phyloP scores from a whole-genome alignment of 2,113 vertebrate species.

The Phalacrocorax pelagicus region DNA sequence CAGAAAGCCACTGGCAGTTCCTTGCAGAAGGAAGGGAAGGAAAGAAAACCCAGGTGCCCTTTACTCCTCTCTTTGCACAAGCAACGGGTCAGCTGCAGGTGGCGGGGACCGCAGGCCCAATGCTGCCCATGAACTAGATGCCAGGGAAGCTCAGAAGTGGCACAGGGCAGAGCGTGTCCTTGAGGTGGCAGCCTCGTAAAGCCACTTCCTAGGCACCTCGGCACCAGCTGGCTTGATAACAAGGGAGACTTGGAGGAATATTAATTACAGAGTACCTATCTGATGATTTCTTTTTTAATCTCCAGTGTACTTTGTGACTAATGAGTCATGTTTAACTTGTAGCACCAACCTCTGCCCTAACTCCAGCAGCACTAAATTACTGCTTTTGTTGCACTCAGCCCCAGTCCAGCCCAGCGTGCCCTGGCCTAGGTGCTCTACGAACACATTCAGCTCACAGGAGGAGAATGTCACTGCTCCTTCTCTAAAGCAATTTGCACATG shows the following conservation, averaged over 20 bases:
- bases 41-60: not conserved
- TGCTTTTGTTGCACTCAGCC: not conserved
- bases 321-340: not conserved
- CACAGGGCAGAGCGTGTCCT: not conserved
- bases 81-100: not conserved
- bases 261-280: not conserved
- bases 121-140: not conserved
- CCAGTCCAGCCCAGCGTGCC: not conserved
- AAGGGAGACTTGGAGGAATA: not conserved
- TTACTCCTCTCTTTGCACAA: not conserved
- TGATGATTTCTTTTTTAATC: not conserved
- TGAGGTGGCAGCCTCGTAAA: not conserved
- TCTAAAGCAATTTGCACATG: not conserved
- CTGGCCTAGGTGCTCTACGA: not conserved
- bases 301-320: not conserved
- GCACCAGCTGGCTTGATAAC: not conserved
- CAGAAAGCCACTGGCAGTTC: not conserved
- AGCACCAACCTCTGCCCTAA: not conserved
- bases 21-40: not conserved
- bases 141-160: not conserved
- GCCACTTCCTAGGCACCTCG: not conserved
- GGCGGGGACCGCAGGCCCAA: rapidly evolving
- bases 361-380: not conserved
- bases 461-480: not conserved
- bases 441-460: not conserved